phyloP scores from a whole-genome alignment of 1,140 invertebrate species.

The Campoletis sonorensis region DNA sequence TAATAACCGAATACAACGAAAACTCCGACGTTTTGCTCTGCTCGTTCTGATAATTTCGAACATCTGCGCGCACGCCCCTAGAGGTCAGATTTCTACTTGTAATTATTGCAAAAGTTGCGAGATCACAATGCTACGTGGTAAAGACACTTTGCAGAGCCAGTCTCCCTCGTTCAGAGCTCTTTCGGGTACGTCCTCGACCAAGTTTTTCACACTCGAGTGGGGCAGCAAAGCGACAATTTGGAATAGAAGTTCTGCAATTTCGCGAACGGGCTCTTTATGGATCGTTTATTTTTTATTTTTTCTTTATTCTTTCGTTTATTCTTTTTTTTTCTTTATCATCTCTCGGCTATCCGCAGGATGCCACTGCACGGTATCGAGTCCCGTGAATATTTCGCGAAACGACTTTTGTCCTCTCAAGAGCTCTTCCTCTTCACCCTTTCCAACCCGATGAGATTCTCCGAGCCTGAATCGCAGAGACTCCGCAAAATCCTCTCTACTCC shows the following conservation, averaged over 20 bases:
- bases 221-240: constrained; percentile 13
- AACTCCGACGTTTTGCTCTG: neutral
- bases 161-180: neutral
- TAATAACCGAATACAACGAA: neutral
- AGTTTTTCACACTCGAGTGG: neutral
- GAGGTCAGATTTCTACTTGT: constrained; percentile 30
- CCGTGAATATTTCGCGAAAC: constrained; percentile 40
- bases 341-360: constrained; percentile 21
- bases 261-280: neutral
- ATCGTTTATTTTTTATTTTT: neutral
- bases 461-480: constrained; percentile 4
- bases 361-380: constrained; percentile 12
- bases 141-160: neutral
- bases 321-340: neutral
- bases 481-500: constrained; percentile 8
- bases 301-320: neutral
- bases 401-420: constrained; percentile 27
- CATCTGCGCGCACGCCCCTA: neutral
- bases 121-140: constrained; percentile 7
- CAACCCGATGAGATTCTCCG: neutral
- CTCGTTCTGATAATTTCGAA: constrained; percentile 18
- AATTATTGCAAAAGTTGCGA: constrained; percentile 29
- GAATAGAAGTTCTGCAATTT: constrained; percentile 35
- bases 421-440: neutral
- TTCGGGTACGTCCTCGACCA: neutral